These are phyloP conservation scores for Tadarida brasiliensis DNA, from an alignment of 2,797 vertebrate genomes.

Conservation along the genomic window DNA sequence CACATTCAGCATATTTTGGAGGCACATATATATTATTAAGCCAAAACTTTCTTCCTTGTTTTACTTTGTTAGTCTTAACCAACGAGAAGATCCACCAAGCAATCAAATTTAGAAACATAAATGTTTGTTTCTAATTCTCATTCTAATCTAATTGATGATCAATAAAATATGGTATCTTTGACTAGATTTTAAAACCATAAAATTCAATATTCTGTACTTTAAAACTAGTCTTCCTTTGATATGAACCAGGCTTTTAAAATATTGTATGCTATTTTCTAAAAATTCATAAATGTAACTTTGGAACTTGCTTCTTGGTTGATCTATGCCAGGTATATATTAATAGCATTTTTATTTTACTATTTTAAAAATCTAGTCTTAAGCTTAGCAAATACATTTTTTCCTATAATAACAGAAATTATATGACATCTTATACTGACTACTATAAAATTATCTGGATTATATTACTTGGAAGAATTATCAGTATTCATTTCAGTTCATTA, in stretches of 20 bases:
- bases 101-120: not conserved
- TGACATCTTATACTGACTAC: not conserved
- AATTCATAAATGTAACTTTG: not conserved
- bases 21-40: not conserved
- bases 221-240: not conserved
- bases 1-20: not conserved
- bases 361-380: not conserved
- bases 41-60: not conserved
- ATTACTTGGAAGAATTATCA: constrained; percentile 20
- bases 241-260: not conserved
- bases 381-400: not conserved
- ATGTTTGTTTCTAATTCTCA: not conserved
- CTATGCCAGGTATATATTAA: not conserved
- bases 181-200: not conserved
- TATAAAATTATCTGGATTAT: not conserved
- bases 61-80: not conserved
- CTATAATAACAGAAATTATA: not conserved
- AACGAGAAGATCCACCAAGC: not conserved
- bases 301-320: not conserved
- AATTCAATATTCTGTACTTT: not conserved
- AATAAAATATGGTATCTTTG: not conserved
- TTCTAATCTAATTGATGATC: not conserved
- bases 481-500: constrained; percentile 4
- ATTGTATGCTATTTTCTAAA: not conserved
- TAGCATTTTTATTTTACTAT: constrained; percentile 23